Percentiles rank a stretch among this genome's conserved stretches.
Evolutionary conservation across 2,113 vertebrate species (phyloP).

Genomic region (Podarcis muralis): DNA sequence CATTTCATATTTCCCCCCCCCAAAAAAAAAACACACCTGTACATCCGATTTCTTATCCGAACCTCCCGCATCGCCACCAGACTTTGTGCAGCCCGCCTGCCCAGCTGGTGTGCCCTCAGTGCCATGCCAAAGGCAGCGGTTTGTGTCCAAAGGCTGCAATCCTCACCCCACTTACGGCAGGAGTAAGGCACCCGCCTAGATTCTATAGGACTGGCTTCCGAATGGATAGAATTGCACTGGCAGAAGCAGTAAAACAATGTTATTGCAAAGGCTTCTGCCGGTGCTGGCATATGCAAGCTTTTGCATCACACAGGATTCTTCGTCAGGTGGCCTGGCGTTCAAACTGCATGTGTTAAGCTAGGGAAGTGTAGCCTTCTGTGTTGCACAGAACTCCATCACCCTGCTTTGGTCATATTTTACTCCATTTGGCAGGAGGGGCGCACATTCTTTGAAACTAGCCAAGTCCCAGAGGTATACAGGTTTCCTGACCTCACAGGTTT

Average conservation of each 20-base stretch:
- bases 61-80: neutral
- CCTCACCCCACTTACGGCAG: too few species aligned
- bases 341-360: neutral
- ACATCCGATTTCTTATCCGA: constrained; percentile 47
- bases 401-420: neutral
- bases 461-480: neutral
- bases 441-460: neutral
- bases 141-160: too few species aligned
- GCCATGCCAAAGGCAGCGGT: neutral
- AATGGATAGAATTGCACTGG: too few species aligned
- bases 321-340: neutral
- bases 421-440: neutral
- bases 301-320: neutral
- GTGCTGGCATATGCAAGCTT: neutral
- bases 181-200: too few species aligned
- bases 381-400: neutral
- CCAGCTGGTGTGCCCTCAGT: too few species aligned
- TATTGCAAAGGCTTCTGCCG: neutral
- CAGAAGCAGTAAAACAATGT: too few species aligned
- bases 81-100: too few species aligned
- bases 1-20: constrained; percentile 55
- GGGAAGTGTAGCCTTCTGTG: neutral
- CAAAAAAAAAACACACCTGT: too few species aligned
- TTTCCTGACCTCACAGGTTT: neutral
- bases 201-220: too few species aligned